Evolutionary conservation across 2,888 invertebrate species (phyloP).

Genomic region (Hemithea aestivaria): DNA sequence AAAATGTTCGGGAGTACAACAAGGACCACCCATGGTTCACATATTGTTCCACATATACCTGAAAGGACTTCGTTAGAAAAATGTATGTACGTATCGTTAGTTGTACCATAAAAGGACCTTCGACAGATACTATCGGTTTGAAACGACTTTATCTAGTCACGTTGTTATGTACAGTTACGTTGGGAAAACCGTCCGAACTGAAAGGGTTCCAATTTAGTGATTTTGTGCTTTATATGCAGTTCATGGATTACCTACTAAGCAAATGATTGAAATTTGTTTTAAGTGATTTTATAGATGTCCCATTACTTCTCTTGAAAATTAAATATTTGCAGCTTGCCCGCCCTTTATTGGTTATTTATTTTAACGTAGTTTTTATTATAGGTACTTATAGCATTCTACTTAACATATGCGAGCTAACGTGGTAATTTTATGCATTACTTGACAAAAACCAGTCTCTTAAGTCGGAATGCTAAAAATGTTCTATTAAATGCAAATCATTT

Average conservation of each 20-base stretch:
- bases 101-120: constrained; percentile 38
- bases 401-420: too few species aligned
- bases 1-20: constrained; percentile 13
- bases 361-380: too few species aligned
- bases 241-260: constrained; percentile 13
- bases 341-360: too few species aligned
- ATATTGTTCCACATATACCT: constrained; percentile 25
- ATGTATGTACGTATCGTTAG: constrained; percentile 32
- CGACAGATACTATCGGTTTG: constrained; percentile 45
- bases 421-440: constrained; percentile 2
- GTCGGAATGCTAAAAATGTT: constrained; percentile 4
- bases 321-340: too few species aligned
- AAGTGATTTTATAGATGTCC: too few species aligned
- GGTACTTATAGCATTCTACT: too few species aligned
- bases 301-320: too few species aligned
- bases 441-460: constrained; percentile 17
- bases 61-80: constrained; percentile 24
- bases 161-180: constrained; percentile 50
- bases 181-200: constrained; percentile 40
- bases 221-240: constrained; percentile 33
- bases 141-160: constrained; percentile 54
- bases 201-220: constrained; percentile 39
- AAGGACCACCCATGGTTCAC: constrained; percentile 29
- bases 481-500: too few species aligned
- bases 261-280: too few species aligned